Evolutionary conservation across 1,140 invertebrate genomes (phyloP).

Genomic region (Aplysia californica): DNA sequence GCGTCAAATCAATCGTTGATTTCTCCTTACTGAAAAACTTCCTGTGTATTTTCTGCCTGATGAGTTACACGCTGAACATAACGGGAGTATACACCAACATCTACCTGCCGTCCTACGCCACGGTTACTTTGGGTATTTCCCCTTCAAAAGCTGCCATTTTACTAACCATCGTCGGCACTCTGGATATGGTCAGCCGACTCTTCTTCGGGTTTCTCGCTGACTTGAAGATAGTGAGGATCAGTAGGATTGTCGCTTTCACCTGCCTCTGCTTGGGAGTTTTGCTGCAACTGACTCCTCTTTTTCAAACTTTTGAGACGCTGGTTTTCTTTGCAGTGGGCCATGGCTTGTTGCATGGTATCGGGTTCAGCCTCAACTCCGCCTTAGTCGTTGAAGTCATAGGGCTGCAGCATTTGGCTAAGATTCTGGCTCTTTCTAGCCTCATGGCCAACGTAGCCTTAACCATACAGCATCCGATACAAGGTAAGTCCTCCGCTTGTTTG

Average conservation of each 20-base stretch:
- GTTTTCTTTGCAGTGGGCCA: background rate
- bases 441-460: background rate
- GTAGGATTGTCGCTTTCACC: background rate
- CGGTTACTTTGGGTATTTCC: background rate
- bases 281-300: background rate
- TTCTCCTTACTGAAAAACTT: slow-evolving; percentile 2
- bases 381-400: slow-evolving; percentile 3
- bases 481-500: background rate
- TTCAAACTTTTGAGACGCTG: background rate
- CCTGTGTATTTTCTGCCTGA: background rate
- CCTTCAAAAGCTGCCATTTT: slow-evolving; percentile 1
- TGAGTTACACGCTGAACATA: background rate
- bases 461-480: slow-evolving; percentile 11
- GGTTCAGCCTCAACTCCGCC: background rate
- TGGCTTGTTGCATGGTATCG: background rate
- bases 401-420: background rate
- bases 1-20: background rate
- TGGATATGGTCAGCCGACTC: slow-evolving; percentile 4
- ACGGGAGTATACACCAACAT: background rate
- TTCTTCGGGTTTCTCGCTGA: slow-evolving; percentile 5
- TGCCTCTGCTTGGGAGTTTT: background rate
- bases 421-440: slow-evolving; percentile 2
- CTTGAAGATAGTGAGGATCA: background rate
- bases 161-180: background rate
- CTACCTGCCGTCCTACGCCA: slow-evolving; percentile 8